Percentiles rank a stretch among this genome's conserved stretches.
Conservation (phyloP, 1,140 invertebrate genomes). For the Pseudomyrmex concolor region DNA sequence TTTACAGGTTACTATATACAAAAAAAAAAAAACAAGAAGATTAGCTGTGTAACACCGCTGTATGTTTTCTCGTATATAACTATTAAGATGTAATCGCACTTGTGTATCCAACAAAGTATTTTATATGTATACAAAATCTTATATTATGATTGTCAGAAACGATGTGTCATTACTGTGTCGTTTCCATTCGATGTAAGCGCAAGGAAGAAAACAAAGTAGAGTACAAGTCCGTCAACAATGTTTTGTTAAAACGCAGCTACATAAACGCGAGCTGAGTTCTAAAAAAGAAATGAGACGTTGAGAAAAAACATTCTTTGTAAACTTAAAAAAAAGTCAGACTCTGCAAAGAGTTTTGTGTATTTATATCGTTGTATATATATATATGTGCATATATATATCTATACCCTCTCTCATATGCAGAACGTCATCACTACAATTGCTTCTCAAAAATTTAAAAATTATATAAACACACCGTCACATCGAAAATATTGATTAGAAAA, state of each 20-base stretch:
- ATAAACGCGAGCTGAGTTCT: neutral
- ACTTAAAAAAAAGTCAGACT: constrained; percentile 24
- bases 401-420: too few species aligned
- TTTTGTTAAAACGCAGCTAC: constrained; percentile 32
- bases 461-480: constrained; percentile 4
- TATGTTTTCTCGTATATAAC: constrained; percentile 45
- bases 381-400: too few species aligned
- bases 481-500: constrained; percentile 6
- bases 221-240: constrained; percentile 19
- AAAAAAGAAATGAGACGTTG: neutral
- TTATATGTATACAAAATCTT: constrained; percentile 55
- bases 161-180: constrained; percentile 12
- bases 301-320: neutral
- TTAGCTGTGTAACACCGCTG: constrained; percentile 32
- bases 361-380: too few species aligned
- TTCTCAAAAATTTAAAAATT: constrained; percentile 38
- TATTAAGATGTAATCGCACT: constrained; percentile 68
- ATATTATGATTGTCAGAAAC: constrained; percentile 33
- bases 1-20: constrained; percentile 70
- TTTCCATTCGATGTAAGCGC: constrained; percentile 3
- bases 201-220: constrained; percentile 6
- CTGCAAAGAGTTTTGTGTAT: too few species aligned
- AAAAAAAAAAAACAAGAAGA: constrained; percentile 51
- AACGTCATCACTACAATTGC: neutral
- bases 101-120: constrained; percentile 59